Evolutionary conservation across 2,888 invertebrate genomes (phyloP).

Genomic region (Thereva unica): DNA sequence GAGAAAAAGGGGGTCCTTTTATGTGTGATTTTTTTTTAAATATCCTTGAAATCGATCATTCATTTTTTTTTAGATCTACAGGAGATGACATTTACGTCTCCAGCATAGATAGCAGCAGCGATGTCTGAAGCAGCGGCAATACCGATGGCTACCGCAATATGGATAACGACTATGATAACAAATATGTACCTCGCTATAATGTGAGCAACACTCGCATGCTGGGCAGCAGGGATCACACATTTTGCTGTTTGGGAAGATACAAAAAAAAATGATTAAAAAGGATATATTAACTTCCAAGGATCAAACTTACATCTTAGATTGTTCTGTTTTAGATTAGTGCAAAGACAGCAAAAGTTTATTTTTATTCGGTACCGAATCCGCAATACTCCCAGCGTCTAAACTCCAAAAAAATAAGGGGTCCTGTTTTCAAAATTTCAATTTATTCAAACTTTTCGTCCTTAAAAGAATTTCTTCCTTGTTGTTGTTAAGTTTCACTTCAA

Average conservation of each 20-base stretch:
- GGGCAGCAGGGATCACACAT: conserved; percentile 30
- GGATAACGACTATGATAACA: conserved; percentile 27
- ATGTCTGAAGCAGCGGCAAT: conserved; percentile 5
- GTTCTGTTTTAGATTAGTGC: no score
- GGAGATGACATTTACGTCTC: conserved; percentile 21
- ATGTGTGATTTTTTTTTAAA: no score
- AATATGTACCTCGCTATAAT: conserved; percentile 5
- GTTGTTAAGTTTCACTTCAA: no score
- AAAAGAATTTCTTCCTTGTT: no score
- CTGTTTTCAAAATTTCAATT: no score
- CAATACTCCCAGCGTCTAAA: no score
- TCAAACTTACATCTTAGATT: no score
- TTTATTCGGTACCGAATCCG: no score
- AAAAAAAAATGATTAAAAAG: background rate
- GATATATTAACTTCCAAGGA: background rate
- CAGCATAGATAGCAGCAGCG: conserved; percentile 25
- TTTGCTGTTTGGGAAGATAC: conserved; percentile 1
- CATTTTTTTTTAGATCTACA: conserved; percentile 12
- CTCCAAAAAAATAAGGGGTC: no score
- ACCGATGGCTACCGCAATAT: conserved; percentile 10
- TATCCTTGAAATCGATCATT: background rate
- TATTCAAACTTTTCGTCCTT: no score
- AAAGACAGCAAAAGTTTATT: no score
- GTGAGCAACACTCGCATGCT: conserved; percentile 9
- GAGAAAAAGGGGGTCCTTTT: background rate